Evolutionary conservation across 2,797 vertebrate species (phyloP).

Genomic region (Dermochelys coriacea): DNA sequence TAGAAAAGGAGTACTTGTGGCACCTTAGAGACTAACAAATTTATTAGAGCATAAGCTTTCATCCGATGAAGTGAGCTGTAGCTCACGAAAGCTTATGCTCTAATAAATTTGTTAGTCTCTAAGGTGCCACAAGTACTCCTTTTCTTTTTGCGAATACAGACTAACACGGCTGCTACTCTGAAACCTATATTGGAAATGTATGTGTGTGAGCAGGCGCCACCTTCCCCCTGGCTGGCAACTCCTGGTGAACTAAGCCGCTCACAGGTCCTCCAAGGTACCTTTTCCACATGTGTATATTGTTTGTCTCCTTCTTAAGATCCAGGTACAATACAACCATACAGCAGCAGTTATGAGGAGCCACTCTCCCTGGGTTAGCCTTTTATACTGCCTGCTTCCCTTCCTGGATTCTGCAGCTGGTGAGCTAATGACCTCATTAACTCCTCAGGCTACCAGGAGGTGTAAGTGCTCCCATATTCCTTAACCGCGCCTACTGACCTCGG

Average conservation of each 20-base stretch:
- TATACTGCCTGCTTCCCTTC: neutral
- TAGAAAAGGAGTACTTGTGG: too few species aligned
- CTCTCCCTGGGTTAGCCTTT: neutral
- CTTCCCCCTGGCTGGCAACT: neutral
- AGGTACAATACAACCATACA: neutral
- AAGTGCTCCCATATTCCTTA: neutral
- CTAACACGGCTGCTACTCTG: too few species aligned
- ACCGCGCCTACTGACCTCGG: neutral
- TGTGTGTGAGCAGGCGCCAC: neutral
- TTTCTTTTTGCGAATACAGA: too few species aligned
- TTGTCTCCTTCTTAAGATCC: neutral
- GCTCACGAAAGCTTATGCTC: too few species aligned
- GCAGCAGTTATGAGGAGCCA: neutral
- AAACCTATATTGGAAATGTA: neutral
- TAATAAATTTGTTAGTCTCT: too few species aligned
- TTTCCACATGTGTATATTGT: neutral
- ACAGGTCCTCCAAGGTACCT: neutral
- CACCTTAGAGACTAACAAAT: too few species aligned
- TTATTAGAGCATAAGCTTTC: too few species aligned
- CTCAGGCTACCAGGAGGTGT: neutral
- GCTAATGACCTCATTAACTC: neutral
- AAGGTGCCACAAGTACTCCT: too few species aligned
- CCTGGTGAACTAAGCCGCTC: neutral
- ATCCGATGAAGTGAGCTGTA: too few species aligned
- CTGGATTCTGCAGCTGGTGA: neutral